Evolutionary conservation across 2,888 invertebrate species (phyloP), one percentile per base, ranked within the genome.

Genomic region (Criorhina ranunculi): DNA sequence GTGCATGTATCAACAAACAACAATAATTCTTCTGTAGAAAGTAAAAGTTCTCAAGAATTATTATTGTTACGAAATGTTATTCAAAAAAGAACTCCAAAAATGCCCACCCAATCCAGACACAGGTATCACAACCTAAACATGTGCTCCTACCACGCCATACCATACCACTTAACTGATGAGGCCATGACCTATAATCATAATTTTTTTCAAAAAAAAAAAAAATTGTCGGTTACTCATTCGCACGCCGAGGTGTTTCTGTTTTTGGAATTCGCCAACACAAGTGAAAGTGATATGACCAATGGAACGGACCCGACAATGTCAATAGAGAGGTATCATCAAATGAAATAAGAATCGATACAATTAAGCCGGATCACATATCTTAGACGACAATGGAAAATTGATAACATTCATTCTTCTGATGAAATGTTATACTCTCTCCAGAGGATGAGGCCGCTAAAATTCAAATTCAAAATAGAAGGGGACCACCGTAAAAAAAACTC

Each of bases 171-270:
- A 49, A 53, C 7, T 70, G 73, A 73, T 69, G 75, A 49, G 76
- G 80, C 85, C 85, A 76, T 85, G 85, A 85, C 85, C 85, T 76
- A 85, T 80, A 85, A 85, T 66, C 42, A 80, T 76, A 80, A 70
- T 79, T 76, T 78, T 69, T 79, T 31, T 51, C 31, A 33, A 31
- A 67, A 62, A 12, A 44, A 37, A 64, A 42, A 49, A n/a, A 51
- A 40, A 19, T 29, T 12, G 33, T 53, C 12, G 53, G 64, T 76
- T 80, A 76, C 60, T 76, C 79, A 79, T 79, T 64, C 55, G 19
- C 62, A 69, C 73, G 12, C 62, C 60, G 40, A 55, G 35, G 11
- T 44, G 17, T 59, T 37, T 31, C 33, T 55, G 42, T 75, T 72
- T 77, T 66, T 67, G 67, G 73, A 79, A 83, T 79, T 69, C 76